A percentile compares a stretch with the other conserved stretches of the same genome.
phyloP scores from a whole-genome alignment of 2,888 invertebrate species.

The Campoletis raptor region DNA sequence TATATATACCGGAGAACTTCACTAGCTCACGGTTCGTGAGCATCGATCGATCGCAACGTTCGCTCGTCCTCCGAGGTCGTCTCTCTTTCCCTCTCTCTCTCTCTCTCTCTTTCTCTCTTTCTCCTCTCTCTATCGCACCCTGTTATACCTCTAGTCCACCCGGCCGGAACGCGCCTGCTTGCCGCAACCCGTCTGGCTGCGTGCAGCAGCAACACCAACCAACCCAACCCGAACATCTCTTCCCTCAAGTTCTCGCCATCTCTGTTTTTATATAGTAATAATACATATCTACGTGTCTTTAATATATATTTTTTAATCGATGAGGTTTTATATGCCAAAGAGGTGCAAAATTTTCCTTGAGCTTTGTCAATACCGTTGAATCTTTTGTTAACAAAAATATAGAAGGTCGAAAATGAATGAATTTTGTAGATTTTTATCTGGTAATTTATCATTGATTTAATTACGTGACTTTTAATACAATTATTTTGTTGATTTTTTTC shows the following conservation, averaged over 20 bases:
- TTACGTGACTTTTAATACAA: neutral
- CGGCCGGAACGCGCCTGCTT: constrained; percentile 72
- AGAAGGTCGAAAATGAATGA: neutral
- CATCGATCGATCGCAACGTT: constrained; percentile 79
- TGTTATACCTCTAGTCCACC: constrained; percentile 69
- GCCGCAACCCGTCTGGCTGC: constrained; percentile 77
- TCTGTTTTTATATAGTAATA: constrained; percentile 22
- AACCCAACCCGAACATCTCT: constrained; percentile 59
- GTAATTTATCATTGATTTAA: neutral
- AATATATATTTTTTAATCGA: constrained; percentile 37
- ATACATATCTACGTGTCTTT: constrained; percentile 6
- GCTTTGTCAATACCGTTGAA: neutral
- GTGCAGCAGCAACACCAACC: constrained; percentile 67
- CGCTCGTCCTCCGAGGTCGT: constrained; percentile 70
- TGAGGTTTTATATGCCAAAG: neutral
- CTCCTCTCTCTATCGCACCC: constrained; percentile 61
- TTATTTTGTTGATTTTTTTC: neutral
- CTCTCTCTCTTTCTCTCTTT: too few species aligned
- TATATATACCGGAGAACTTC: constrained; percentile 70
- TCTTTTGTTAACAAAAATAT: neutral
- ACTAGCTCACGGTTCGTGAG: constrained; percentile 73
- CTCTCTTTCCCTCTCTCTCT: too few species aligned
- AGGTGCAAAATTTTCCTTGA: neutral
- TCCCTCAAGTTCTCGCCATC: constrained; percentile 51
- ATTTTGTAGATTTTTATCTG: neutral